Percentiles rank a stretch among this genome's conserved stretches.
Evolutionary conservation across 2,113 vertebrate species (phyloP).

Genomic region (Cheirogaleus medius): DNA sequence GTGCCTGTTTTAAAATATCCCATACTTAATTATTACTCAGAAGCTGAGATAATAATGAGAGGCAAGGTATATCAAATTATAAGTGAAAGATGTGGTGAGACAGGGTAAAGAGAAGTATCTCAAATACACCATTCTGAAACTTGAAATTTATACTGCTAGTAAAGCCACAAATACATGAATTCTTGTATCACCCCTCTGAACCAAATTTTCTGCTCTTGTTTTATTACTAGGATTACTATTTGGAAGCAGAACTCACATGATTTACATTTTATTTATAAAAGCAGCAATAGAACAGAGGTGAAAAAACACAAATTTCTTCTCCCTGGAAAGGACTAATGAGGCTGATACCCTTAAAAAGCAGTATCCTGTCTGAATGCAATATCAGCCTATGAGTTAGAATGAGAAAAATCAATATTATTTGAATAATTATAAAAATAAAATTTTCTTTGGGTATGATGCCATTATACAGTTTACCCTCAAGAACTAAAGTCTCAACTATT

Average conservation of each 20-base stretch:
- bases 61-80: background rate
- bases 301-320: slow-evolving; percentile 4
- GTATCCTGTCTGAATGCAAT: background rate
- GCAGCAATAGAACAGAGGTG: background rate
- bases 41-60: background rate
- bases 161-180: background rate
- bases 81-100: background rate
- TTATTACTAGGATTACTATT: background rate
- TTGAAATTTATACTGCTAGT: background rate
- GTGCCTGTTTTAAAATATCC: slow-evolving; percentile 4
- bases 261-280: background rate
- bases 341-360: background rate
- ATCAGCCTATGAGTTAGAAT: background rate
- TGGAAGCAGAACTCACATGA: slow-evolving; percentile 42
- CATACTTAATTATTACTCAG: background rate
- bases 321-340: slow-evolving; percentile 20
- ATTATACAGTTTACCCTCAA: background rate
- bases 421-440: background rate
- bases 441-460: background rate
- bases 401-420: slow-evolving; percentile 18
- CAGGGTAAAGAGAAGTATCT: background rate
- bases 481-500: background rate
- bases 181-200: background rate
- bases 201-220: slow-evolving; percentile 10
- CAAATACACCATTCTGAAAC: background rate